Conservation (phyloP, 2,888 invertebrate genomes). For the Volucella inanis region DNA sequence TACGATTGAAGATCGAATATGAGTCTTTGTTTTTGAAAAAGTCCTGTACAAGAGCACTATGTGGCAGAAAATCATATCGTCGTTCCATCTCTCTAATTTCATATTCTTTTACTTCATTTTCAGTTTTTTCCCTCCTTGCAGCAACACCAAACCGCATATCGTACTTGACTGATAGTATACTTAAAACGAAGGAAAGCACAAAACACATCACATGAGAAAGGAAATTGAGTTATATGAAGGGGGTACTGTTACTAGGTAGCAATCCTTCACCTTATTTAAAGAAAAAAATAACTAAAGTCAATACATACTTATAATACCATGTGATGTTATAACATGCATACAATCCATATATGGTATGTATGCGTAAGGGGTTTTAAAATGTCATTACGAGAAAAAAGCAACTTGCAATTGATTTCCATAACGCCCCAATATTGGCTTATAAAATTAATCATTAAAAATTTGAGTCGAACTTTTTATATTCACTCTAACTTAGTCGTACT, state of each 20-base stretch:
- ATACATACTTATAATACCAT: too few species aligned
- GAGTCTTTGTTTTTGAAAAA: conserved; percentile 44
- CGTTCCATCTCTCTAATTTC: conserved; percentile 38
- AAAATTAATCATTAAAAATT: conserved; percentile 37
- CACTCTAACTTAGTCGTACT: conserved; percentile 9
- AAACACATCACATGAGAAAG: conserved; percentile 20
- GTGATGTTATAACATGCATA: too few species aligned
- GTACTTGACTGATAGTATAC: conserved; percentile 44
- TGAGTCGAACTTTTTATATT: conserved; percentile 2
- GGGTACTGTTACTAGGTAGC: conserved; percentile 22
- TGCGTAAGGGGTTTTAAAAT: conserved; percentile 53
- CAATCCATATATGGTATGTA: too few species aligned
- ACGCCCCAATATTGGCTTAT: conserved; percentile 39
- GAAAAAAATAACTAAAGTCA: conserved; percentile 61
- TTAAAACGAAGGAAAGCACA: not conserved
- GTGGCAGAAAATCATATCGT: conserved; percentile 56
- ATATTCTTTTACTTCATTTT: conserved; percentile 56
- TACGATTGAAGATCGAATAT: conserved; percentile 65
- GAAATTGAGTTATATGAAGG: conserved; percentile 64
- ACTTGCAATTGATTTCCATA: conserved; percentile 63
- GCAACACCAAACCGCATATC: conserved; percentile 9
- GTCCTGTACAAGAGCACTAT: not conserved
- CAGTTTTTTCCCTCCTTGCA: conserved; percentile 19
- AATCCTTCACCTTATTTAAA: not conserved
- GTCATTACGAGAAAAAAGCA: conserved; percentile 43